phyloP scores from a whole-genome alignment of 92 coral and sea anemone species.

The Epizoanthus illoricatus region DNA sequence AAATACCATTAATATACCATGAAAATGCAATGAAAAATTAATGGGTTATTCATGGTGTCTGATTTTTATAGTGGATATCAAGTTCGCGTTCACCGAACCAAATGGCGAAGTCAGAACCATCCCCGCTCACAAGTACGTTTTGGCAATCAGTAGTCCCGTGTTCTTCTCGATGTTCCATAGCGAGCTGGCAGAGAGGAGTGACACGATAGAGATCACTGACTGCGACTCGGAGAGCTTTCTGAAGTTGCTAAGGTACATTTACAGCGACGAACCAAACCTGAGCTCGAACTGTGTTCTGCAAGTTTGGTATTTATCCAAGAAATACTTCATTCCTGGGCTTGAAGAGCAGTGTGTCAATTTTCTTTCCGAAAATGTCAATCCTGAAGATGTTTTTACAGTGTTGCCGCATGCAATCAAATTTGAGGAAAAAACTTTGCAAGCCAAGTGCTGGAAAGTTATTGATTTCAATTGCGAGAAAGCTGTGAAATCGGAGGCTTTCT shows the following conservation, averaged over 20 bases:
- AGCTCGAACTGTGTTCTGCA: not conserved
- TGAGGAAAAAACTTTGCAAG: not conserved
- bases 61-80: too few species aligned
- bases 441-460: not conserved
- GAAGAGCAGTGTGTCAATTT: not conserved
- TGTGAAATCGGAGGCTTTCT: not conserved
- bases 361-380: not conserved
- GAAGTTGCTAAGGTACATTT: not conserved
- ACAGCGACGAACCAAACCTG: not conserved
- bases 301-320: not conserved
- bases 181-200: not conserved
- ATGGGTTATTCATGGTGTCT: too few species aligned
- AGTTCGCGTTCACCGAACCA: not conserved
- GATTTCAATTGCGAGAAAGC: not conserved
- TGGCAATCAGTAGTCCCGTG: not conserved
- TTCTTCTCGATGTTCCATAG: not conserved
- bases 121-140: not conserved
- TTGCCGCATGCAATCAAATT: not conserved
- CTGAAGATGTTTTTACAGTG: not conserved
- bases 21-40: too few species aligned
- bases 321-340: not conserved
- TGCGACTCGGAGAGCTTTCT: too few species aligned
- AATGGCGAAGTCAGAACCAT: not conserved
- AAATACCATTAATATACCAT: too few species aligned
- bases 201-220: not conserved